phyloP scores from a whole-genome alignment of 2,113 vertebrate species.

The Paradoxurus hermaphroditus region DNA sequence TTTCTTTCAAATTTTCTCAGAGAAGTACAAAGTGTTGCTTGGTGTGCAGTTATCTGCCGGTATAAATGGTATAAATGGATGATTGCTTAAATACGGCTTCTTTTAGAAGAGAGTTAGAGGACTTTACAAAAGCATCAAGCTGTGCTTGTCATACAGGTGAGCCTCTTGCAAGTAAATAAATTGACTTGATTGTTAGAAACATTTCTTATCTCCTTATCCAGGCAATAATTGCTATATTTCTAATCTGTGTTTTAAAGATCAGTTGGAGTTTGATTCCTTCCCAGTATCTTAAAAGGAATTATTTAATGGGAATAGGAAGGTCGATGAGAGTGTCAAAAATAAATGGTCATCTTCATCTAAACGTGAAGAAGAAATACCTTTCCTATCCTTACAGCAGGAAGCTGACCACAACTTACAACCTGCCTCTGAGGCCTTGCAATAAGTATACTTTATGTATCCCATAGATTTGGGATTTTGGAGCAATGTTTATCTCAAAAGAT shows the following conservation, averaged over 20 bases:
- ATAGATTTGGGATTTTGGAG: neutral
- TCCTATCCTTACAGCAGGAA: neutral
- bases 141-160: conserved; percentile 82
- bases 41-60: conserved; percentile 80
- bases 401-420: neutral
- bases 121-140: conserved; percentile 80
- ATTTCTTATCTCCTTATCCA: conserved; percentile 60
- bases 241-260: conserved; percentile 52
- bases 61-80: conserved; percentile 86
- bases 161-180: conserved; percentile 82
- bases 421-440: neutral
- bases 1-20: conserved; percentile 78
- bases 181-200: conserved; percentile 79
- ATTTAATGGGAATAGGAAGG: neutral
- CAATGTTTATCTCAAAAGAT: neutral
- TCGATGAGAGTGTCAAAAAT: neutral
- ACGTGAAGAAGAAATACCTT: neutral
- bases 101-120: conserved; percentile 81
- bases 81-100: conserved; percentile 85
- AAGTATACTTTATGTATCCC: neutral
- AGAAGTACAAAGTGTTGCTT: conserved; percentile 77
- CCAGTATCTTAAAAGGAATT: conserved; percentile 26
- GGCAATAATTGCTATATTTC: conserved; percentile 61
- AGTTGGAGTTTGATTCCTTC: conserved; percentile 26
- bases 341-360: conserved; percentile 5